Evolutionary conservation across 1,140 invertebrate genomes (phyloP), one percentile per base, ranked within the genome.

Genomic region (Drosophila kepulauana): DNA sequence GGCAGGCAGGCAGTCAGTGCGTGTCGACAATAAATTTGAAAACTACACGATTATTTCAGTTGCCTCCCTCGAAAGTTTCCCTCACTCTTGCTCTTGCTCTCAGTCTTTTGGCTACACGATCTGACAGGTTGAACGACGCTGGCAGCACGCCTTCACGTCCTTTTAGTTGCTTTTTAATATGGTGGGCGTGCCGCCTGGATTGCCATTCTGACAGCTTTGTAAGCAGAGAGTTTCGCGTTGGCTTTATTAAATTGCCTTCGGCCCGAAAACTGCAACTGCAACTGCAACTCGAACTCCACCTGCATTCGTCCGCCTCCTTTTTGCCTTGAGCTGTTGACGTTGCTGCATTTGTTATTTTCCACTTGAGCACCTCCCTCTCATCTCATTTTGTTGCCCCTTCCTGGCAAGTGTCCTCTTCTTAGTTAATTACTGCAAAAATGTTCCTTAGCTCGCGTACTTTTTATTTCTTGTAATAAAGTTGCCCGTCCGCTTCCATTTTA

Each of bases 21-120:
- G 84, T 88, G 84, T 85, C 71, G 85, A 51, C 75, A 61, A 89
- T 89, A 89, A 89, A 89, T 89, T 89, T 85, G 81, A 89, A 85
- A 89, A 85, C 72, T 85, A 79, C 85, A 85, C 75, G 86, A 81
- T 71, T 72, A 30, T 69, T 67, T 15, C 51, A 11, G 25, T 16
- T 66, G 64, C 43, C 28, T 46, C 38, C 30, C n/a, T 56, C 52
- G 13, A 5, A 25, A 25, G 20, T 25, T 3, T 30, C 28, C 49
- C 5, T 20, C 10, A 4, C n/a, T 13, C n/a, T 6, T 15, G n/a
- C 7, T 35, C 45, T 35, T 28, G 28, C 25, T 49, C 45, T 30
- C 13, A 13, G 11, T 46, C 13, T 30, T 25, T 25, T 25, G 20
- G 45, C 11, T 41, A n/a, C 6, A 28, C 52, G 7, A 11, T 3